phyloP scores from a whole-genome alignment of 1,140 invertebrate genomes.

The Calephelis virginiensis region DNA sequence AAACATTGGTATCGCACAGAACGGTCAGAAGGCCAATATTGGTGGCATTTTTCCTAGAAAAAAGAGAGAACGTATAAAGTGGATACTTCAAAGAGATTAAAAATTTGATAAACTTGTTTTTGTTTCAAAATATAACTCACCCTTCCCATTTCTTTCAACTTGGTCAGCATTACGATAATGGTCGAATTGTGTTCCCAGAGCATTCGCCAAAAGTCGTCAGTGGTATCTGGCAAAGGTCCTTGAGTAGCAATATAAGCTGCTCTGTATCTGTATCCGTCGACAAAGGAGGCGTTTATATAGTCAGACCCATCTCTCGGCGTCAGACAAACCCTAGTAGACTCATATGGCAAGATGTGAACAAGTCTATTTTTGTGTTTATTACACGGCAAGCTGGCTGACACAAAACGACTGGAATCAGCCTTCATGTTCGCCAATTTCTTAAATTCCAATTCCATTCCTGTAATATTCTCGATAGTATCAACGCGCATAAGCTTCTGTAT shows the following conservation, averaged over 20 bases:
- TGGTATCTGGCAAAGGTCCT: slow-evolving; percentile 96
- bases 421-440: slow-evolving; percentile 98
- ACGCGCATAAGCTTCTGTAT: slow-evolving; percentile 94
- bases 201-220: slow-evolving; percentile 99
- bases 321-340: slow-evolving; percentile 95
- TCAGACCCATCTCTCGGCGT: slow-evolving; percentile 97
- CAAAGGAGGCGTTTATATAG: slow-evolving; percentile 99
- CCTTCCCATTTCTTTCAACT: slow-evolving; percentile 97
- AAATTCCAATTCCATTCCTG: slow-evolving; percentile 99
- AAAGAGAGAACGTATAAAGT: neutral
- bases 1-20: slow-evolving; percentile 97
- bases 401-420: slow-evolving; percentile 95
- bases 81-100: no score
- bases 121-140: slow-evolving; percentile 79
- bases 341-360: slow-evolving; percentile 98
- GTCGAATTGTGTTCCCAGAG: slow-evolving; percentile 99
- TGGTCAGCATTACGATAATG: slow-evolving; percentile 99
- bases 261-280: slow-evolving; percentile 95
- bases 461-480: slow-evolving; percentile 91
- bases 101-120: no score
- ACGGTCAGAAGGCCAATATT: slow-evolving; percentile 99
- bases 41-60: slow-evolving; percentile 96
- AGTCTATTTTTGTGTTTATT: slow-evolving; percentile 99
- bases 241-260: slow-evolving; percentile 99
- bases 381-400: slow-evolving; percentile 95